Evolutionary conservation across 2,888 invertebrate genomes (phyloP).

Genomic region (Antheraea yamamai): DNA sequence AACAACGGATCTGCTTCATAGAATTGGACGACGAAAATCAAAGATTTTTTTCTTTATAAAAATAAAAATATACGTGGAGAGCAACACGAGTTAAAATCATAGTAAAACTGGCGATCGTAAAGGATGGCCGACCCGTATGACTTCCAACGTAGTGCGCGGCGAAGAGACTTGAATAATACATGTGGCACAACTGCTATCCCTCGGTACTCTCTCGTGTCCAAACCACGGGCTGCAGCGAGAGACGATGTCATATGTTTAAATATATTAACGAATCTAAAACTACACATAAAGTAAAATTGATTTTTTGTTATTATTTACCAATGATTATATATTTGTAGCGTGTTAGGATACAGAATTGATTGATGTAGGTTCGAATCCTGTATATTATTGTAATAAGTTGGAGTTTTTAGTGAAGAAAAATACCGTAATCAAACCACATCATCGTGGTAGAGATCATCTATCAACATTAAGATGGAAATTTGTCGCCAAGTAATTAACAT

Average conservation of each 20-base stretch:
- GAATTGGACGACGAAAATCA: neutral
- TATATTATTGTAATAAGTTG: too few relatives aligned
- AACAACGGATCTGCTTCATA: neutral
- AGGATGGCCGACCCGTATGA: constrained; percentile 35
- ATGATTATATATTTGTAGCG: too few relatives aligned
- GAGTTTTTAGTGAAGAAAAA: too few relatives aligned
- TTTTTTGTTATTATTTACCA: neutral
- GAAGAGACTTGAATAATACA: constrained; percentile 60
- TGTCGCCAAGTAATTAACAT: too few relatives aligned
- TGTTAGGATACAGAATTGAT: too few relatives aligned
- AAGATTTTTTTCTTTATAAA: neutral
- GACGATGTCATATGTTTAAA: constrained; percentile 7
- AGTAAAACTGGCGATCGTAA: constrained; percentile 34
- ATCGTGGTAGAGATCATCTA: too few relatives aligned
- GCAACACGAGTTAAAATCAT: constrained; percentile 22
- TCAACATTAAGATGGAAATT: too few relatives aligned
- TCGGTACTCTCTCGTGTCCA: constrained; percentile 42
- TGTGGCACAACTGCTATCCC: constrained; percentile 53
- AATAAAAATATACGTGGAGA: constrained; percentile 13
- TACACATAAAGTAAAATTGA: neutral
- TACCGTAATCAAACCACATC: too few relatives aligned
- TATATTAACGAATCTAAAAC: too few relatives aligned
- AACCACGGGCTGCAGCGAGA: constrained; percentile 32
- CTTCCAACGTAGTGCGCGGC: constrained; percentile 41
- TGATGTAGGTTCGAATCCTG: too few relatives aligned